Percentiles rank a stretch among this genome's conserved stretches.
phyloP scores from a whole-genome alignment of 2,113 vertebrate species.

The Elaphurus davidianus region DNA sequence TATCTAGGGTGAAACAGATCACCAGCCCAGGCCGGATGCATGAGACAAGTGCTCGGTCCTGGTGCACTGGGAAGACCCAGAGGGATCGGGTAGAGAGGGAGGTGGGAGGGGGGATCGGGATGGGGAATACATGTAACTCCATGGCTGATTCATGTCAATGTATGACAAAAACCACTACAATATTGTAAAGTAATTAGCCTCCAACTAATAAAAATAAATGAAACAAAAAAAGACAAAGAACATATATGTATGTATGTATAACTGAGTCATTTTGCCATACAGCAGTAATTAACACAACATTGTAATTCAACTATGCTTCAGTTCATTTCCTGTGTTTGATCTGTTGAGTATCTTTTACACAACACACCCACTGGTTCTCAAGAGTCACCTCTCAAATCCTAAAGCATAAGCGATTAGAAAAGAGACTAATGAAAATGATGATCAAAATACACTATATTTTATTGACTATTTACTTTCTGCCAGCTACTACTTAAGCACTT shows the following conservation, averaged over 20 bases:
- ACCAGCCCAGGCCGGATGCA: too few species aligned
- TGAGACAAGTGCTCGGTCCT: too few species aligned
- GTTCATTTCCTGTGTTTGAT: neutral
- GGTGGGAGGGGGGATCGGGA: too few species aligned
- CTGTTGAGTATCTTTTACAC: neutral
- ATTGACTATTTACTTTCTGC: neutral
- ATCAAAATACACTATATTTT: too few species aligned
- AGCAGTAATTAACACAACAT: neutral
- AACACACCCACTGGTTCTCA: neutral
- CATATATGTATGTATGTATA: neutral
- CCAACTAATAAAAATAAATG: too few species aligned
- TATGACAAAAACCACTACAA: too few species aligned
- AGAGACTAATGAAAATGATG: neutral
- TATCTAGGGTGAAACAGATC: too few species aligned
- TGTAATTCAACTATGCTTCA: neutral
- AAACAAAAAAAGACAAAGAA: neutral
- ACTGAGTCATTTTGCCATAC: neutral
- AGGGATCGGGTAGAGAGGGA: too few species aligned
- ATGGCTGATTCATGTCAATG: too few species aligned
- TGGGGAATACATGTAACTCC: too few species aligned
- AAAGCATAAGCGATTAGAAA: neutral
- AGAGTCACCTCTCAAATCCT: neutral
- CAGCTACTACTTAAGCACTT: neutral
- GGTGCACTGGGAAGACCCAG: too few species aligned
- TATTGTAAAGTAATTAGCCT: too few species aligned